phyloP scores from a whole-genome alignment of 2,113 vertebrate genomes.

The Otis tarda region DNA sequence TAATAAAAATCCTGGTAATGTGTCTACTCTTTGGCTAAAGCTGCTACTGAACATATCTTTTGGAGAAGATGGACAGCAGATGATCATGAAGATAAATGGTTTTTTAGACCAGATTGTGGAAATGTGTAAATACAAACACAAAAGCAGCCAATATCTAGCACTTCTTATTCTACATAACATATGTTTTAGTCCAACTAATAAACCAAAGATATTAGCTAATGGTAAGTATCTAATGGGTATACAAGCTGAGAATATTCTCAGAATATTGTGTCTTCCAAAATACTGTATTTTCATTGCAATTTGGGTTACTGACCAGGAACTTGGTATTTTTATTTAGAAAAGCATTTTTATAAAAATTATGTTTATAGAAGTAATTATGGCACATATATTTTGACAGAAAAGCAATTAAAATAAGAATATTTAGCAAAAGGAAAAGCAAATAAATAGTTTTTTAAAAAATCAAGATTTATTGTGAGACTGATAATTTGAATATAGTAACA shows the following conservation, averaged over 20 bases:
- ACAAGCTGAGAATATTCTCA: neutral
- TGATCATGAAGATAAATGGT: slow-evolving; percentile 86
- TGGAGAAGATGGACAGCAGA: slow-evolving; percentile 90
- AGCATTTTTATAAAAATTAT: neutral
- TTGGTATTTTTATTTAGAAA: neutral
- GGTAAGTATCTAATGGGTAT: slow-evolving; percentile 74
- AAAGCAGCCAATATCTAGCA: slow-evolving; percentile 55
- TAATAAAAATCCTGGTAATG: slow-evolving; percentile 57
- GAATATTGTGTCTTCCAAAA: neutral
- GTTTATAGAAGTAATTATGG: neutral
- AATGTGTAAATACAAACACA: slow-evolving; percentile 80
- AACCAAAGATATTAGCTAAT: slow-evolving; percentile 87
- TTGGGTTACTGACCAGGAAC: neutral
- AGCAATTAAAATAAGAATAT: neutral
- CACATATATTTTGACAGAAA: neutral
- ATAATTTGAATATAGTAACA: neutral
- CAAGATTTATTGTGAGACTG: neutral
- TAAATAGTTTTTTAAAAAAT: neutral
- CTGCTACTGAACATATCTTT: slow-evolving; percentile 87
- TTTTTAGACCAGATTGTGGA: slow-evolving; percentile 86
- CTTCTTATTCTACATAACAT: slow-evolving; percentile 86
- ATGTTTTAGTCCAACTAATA: slow-evolving; percentile 85
- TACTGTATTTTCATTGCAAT: neutral
- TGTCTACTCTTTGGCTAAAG: slow-evolving; percentile 84
- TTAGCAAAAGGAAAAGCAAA: neutral